These are phyloP conservation scores for Theodoxus fluviatilis DNA, from an alignment of 2,888 invertebrate species.

Conservation along the genomic window DNA sequence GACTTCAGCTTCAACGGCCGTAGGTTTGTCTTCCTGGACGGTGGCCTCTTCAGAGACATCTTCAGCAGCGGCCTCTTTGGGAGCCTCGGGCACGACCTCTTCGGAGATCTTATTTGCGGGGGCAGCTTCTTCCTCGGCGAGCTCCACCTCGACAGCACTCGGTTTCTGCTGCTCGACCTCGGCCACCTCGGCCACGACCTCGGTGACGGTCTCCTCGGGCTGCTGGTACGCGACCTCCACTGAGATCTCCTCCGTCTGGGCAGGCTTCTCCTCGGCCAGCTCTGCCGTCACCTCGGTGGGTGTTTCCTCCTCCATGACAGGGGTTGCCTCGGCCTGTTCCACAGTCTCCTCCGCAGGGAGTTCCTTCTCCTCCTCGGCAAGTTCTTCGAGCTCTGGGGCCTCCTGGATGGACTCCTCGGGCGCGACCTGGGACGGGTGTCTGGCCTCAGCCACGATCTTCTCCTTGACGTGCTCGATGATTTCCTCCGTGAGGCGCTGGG, in stretches of 20 bases:
- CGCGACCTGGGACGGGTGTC: background rate
- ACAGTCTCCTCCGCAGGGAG: conserved; percentile 29
- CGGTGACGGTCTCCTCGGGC: conserved; percentile 23
- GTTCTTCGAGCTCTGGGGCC: conserved; percentile 29
- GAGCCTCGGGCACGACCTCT: no score
- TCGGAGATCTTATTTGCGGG: conserved; percentile 12
- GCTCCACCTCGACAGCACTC: conserved; percentile 27
- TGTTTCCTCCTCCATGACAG: conserved; percentile 23
- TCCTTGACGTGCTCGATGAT: conserved; percentile 28
- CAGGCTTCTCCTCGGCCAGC: conserved; percentile 27
- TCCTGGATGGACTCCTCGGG: conserved; percentile 30
- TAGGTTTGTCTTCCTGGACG: no score
- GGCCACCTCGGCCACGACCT: conserved; percentile 18
- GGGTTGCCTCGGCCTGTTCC: conserved; percentile 26
- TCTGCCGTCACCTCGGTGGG: background rate
- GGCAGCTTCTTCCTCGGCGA: conserved; percentile 24
- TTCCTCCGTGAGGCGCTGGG: conserved; percentile 26
- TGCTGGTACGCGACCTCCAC: conserved; percentile 21
- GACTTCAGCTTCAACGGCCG: no score
- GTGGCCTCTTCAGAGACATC: no score
- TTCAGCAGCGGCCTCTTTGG: no score
- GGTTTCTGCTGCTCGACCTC: conserved; percentile 27
- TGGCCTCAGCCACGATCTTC: conserved; percentile 9
- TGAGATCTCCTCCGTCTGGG: conserved; percentile 28
- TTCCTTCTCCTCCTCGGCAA: conserved; percentile 28